Base-by-base conservation (phyloP, 1,140 invertebrate genomes). In the Cydia pomonella region DNA sequence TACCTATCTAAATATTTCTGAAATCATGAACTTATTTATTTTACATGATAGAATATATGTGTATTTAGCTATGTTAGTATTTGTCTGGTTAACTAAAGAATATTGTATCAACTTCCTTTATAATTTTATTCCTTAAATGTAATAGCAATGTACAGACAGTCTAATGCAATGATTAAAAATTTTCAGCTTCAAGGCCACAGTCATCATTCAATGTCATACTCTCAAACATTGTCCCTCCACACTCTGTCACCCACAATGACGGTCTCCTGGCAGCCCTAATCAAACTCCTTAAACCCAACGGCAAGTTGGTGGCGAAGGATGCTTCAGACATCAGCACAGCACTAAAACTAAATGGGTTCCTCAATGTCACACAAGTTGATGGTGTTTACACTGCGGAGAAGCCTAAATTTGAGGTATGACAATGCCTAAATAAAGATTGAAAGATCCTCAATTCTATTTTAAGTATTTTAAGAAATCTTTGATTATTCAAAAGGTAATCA, bases 351-450 rank as follows among this genome's bases (percentile, higher is more conserved):
- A 94, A 93, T 84, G 96, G 96, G 12, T 96, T 96, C 83, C 85
- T 95, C 47, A 94, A 95, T 82, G 87, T 95, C 6, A 79, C 77
- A 23, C 90, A 87, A 75, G 80, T 86, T 69, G 73, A 87, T 21
- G 89, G 85, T 85, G 82, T 95, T 73, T 87, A 83, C 77, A 81
- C 92, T 23, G 94, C 93, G 44, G 90, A 94, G 71, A 96, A 96
- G 91, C 95, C 95, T 25, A 93, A 94, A 74, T 96, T 95, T 90
- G 95, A 96, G 91, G 93, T 95, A 80, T 94, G 95, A 53, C 25
- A 44, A 21, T 59, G 16, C 16, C 16, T 9, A 16, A 23, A 23
- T 59, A 23, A 23, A 12, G 9, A 59, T 12, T 23, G 0, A 10
- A 23, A 59, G 6, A 2, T 59, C 0, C 13, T 16, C 16, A 23